Percentiles rank a stretch among this genome's conserved stretches.
These are phyloP conservation scores for Lysandra coridon DNA, from an alignment of 2,888 invertebrate species.

Conservation along the genomic window DNA sequence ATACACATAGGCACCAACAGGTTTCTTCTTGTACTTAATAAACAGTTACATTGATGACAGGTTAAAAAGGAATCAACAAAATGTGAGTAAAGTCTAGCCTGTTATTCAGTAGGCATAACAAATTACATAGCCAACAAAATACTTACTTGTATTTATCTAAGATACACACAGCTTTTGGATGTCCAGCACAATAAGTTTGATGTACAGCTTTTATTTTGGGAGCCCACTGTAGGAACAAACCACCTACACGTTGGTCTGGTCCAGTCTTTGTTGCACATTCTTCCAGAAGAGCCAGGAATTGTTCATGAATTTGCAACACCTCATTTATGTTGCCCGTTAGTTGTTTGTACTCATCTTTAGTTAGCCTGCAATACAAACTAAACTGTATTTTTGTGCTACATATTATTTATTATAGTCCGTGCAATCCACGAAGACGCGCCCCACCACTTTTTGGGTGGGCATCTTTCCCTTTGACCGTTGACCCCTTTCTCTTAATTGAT, in stretches of 20 bases:
- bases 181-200: slow-evolving; percentile 93
- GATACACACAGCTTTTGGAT: slow-evolving; percentile 96
- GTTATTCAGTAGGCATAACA: background rate
- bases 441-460: too few relatives aligned
- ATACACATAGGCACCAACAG: too few relatives aligned
- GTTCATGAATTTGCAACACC: slow-evolving; percentile 91
- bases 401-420: background rate
- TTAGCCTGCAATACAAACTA: slow-evolving; percentile 82
- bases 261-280: slow-evolving; percentile 86
- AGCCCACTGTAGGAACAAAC: slow-evolving; percentile 92
- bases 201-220: slow-evolving; percentile 91
- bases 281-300: slow-evolving; percentile 88
- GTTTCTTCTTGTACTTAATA: background rate
- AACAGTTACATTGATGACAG: background rate
- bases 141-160: slow-evolving; percentile 95
- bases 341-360: slow-evolving; percentile 91
- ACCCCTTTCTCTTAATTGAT: too few relatives aligned
- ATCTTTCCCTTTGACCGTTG: too few relatives aligned
- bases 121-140: background rate
- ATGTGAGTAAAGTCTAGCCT: background rate
- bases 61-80: background rate
- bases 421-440: too few relatives aligned
- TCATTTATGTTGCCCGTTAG: slow-evolving; percentile 94
- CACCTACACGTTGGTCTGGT: slow-evolving; percentile 92
- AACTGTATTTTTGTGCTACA: background rate